Evolutionary conservation across 2,797 vertebrate genomes (phyloP), one percentile per base, ranked within the genome.

Genomic region (Diplodus sargus): DNA sequence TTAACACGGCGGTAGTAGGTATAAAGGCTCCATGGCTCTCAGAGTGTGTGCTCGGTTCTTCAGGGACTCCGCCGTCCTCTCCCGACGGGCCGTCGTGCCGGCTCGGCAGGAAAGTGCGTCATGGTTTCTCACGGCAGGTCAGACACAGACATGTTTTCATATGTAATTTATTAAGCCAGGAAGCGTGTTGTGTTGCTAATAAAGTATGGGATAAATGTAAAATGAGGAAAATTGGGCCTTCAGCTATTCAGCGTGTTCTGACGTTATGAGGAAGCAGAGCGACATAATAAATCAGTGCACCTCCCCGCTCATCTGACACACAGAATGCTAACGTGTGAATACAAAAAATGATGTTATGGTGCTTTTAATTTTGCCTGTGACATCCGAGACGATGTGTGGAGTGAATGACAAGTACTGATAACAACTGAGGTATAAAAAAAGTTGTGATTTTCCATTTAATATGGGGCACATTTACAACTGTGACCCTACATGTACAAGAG

Each of bases 81-180:
- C 72, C 61, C 53, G 60, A 0, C 69, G 68, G 51, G 17, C 52
- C 39, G 65, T 39, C 11, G 75, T 7, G n/a, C 68, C 81, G 8
- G 57, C 73, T 7, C 71, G 66, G 11, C 65, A 52, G 47, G 86
- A 83, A 79, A 80, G 75, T 70, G 85, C 94, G 90, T 86, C 91
- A 84, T 74, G 84, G 67, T 22, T 78, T 25, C 83, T 89, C 9
- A 48, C 73, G 9, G 54, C 85, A 64, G 94, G 95, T 96, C 69
- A 89, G 93, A 90, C 7, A 1, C 39, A 39, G 39, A 39, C 39
- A 39, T 39, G 2, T 39, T 39, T 39, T 39, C 39, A 39, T 39
- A 1, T 39, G 39, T 3, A 0, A 23, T 3, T 14, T 4, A 2
- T 12, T n/a, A 7, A 1, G 3, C 34, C 4, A 6, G 5, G 39